Conservation (phyloP, 2,888 invertebrate species). For the Iphiclides podalirius region DNA sequence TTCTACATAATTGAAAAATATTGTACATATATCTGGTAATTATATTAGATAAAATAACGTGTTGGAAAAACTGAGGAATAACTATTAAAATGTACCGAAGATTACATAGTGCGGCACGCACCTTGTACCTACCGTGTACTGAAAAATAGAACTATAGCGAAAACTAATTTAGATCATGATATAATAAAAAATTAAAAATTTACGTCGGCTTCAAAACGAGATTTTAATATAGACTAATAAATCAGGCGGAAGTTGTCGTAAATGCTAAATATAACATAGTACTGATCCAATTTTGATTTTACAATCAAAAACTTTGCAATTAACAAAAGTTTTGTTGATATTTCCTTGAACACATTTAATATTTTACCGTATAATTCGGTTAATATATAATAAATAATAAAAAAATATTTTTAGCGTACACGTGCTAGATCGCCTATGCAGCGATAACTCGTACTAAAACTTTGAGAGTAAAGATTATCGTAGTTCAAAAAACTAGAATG, state of each 20-base stretch:
- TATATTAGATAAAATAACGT: no score
- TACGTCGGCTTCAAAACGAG: background rate
- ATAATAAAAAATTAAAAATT: constrained; percentile 5
- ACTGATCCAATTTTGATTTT: background rate
- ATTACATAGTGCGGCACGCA: no score
- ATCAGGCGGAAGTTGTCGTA: background rate
- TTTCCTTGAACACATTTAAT: background rate
- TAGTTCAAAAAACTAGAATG: background rate
- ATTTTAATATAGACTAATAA: background rate
- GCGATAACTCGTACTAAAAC: background rate
- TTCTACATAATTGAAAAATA: no score
- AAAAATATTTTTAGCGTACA: no score
- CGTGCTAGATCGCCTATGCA: no score
- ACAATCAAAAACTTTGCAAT: background rate
- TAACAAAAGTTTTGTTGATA: background rate
- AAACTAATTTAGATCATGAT: background rate
- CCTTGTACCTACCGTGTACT: no score
- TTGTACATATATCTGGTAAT: no score
- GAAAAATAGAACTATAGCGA: no score
- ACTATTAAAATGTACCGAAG: no score
- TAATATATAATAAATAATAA: no score
- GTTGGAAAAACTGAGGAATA: no score
- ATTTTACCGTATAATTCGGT: no score
- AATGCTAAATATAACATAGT: background rate
- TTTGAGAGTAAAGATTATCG: background rate